Evolutionary conservation across 1,140 invertebrate genomes (phyloP).

Genomic region (Zaprionus vittiger): DNA sequence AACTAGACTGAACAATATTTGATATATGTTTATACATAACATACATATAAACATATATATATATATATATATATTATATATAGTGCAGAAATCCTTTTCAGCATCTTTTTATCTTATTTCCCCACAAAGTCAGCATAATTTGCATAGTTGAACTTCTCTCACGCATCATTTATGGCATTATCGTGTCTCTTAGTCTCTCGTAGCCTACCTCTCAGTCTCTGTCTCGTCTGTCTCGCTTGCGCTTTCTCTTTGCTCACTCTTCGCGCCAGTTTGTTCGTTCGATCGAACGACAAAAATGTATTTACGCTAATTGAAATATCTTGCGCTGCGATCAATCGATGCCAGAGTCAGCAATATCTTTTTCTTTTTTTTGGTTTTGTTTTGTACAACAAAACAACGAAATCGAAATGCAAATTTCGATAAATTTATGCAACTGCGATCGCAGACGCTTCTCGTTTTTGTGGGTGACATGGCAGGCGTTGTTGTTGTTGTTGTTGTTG

Average conservation of each 20-base stretch:
- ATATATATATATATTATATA: too few species aligned
- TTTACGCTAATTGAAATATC: constrained; percentile 83
- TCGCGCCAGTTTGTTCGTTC: constrained; percentile 53
- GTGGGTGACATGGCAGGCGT: constrained; percentile 75
- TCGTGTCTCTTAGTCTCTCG: constrained; percentile 45
- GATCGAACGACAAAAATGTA: constrained; percentile 74
- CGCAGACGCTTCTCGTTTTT: constrained; percentile 50
- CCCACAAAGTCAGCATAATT: neutral
- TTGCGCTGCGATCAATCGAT: constrained; percentile 81
- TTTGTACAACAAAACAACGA: constrained; percentile 40
- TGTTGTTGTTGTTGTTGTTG: constrained; percentile 43
- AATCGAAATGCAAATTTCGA: constrained; percentile 78
- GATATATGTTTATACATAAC: too few species aligned
- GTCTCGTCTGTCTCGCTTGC: constrained; percentile 14
- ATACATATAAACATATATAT: too few species aligned
- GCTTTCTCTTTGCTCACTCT: constrained; percentile 2
- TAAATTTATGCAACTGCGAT: constrained; percentile 79
- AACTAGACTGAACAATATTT: too few species aligned
- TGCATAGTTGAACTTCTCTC: constrained; percentile 49
- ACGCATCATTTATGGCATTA: constrained; percentile 41
- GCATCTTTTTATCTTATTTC: too few species aligned
- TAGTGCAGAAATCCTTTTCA: too few species aligned
- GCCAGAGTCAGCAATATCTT: constrained; percentile 56
- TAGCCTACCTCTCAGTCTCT: constrained; percentile 28
- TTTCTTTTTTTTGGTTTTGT: constrained; percentile 53